Evolutionary conservation across 2,113 vertebrate genomes (phyloP).

Genomic region (Bombycilla garrulus): DNA sequence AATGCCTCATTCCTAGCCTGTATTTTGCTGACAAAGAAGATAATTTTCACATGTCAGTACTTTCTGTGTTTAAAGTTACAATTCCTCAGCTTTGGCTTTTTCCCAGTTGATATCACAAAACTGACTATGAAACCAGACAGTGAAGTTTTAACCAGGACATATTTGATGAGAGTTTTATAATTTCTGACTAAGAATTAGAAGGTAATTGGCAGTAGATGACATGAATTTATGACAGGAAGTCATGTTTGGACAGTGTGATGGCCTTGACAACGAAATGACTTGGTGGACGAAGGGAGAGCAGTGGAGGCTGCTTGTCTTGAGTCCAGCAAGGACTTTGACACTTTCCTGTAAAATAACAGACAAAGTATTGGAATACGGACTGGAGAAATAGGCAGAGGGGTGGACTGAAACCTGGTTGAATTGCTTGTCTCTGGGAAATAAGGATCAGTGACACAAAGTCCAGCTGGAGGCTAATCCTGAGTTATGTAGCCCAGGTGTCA

Average conservation of each 20-base stretch:
- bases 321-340: background rate
- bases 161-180: background rate
- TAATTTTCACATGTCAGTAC: background rate
- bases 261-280: background rate
- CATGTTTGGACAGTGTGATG: background rate
- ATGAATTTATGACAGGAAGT: background rate
- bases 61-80: background rate
- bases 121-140: background rate
- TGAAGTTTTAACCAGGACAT: background rate
- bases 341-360: background rate
- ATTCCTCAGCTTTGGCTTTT: background rate
- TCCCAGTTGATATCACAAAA: background rate
- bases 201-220: background rate
- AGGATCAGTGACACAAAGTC: background rate
- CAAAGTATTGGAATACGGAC: background rate
- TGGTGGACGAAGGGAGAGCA: background rate
- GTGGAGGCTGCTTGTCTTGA: background rate
- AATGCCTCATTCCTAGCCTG: background rate
- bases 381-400: background rate
- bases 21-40: background rate
- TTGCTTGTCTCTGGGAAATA: background rate
- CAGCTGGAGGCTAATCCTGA: background rate
- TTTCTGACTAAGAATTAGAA: background rate
- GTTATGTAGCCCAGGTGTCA: background rate
- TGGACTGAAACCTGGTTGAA: background rate